These are phyloP conservation scores for Elephantulus edwardii DNA, from an alignment of 2,113 vertebrate species.

Conservation along the genomic window DNA sequence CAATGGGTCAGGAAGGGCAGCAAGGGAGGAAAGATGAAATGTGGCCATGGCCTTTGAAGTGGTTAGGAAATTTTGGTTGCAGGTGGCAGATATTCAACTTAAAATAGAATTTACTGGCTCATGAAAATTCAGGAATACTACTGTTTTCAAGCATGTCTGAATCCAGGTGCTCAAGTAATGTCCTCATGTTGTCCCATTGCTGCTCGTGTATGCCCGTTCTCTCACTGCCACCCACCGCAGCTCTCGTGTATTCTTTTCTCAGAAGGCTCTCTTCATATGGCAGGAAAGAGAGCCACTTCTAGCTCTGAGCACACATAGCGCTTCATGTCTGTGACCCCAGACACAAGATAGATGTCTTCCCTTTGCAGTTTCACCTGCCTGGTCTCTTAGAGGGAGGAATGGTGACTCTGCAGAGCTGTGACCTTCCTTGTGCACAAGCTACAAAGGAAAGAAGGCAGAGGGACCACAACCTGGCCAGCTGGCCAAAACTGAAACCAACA, in stretches of 20 bases:
- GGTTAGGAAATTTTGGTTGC: background rate
- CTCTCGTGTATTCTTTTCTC: background rate
- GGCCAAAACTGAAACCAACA: background rate
- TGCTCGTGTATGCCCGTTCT: background rate
- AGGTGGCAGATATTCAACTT: background rate
- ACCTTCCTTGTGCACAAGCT: background rate
- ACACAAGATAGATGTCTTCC: background rate
- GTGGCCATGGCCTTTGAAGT: background rate
- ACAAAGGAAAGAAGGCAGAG: background rate
- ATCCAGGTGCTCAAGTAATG: background rate
- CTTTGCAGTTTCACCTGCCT: background rate
- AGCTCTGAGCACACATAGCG: background rate
- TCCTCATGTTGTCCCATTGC: background rate
- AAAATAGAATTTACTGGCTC: slow-evolving; percentile 4
- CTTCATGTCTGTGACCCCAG: background rate
- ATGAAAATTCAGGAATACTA: background rate
- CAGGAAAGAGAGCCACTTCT: background rate
- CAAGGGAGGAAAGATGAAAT: background rate
- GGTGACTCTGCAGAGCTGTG: background rate
- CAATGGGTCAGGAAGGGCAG: background rate
- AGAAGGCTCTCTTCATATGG: background rate
- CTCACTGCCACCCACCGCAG: too few relatives aligned
- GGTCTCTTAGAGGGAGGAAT: background rate
- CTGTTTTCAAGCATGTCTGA: background rate
- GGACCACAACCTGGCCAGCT: background rate